A percentile compares a stretch with the other conserved stretches of the same genome.
Conservation (phyloP, 2,113 vertebrate species). For the human region GRCh38 chr17:69528001-69528500, state of each 20-base stretch:
- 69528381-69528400: background rate
- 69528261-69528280: background rate
- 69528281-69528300: background rate
- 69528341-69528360: accelerated
- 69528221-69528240: background rate
- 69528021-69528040: no score
- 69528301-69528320: background rate
- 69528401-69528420: background rate
- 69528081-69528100: no score
- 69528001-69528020: no score
- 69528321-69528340: background rate
- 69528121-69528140: background rate
- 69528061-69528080: no score
- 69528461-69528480: background rate
- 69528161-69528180: background rate
- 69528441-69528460: background rate
- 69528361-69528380: background rate
- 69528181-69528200: background rate
- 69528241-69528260: background rate
- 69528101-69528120: no score
- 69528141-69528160: background rate
- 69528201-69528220: background rate
- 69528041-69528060: no score
- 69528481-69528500: background rate
- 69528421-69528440: background rate